Conservation (phyloP, 2,888 invertebrate species). For the Pelosia muscerda region DNA sequence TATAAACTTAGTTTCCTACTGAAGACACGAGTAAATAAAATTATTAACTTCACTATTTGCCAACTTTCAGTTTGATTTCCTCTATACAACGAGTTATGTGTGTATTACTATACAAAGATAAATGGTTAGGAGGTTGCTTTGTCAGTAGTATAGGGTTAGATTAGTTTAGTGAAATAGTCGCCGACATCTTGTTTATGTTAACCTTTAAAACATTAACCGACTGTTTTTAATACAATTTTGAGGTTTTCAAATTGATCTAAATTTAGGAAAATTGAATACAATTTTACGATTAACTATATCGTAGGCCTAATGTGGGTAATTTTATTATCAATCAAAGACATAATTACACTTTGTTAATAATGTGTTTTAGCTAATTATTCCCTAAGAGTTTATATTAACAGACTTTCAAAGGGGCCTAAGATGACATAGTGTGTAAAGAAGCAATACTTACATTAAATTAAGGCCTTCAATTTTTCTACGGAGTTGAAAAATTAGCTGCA, state of each 20-base stretch:
- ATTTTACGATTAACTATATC: too few relatives aligned
- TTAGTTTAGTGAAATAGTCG: background rate
- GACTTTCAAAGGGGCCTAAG: background rate
- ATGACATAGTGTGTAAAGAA: slow-evolving; percentile 23
- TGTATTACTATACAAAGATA: background rate
- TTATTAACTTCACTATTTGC: background rate
- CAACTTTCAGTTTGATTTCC: background rate
- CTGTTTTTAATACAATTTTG: too few relatives aligned
- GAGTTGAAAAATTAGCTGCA: slow-evolving; percentile 34
- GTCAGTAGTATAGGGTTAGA: background rate
- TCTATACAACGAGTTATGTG: background rate
- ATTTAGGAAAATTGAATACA: too few relatives aligned
- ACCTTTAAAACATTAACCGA: too few relatives aligned
- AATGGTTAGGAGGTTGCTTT: background rate
- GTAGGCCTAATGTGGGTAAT: too few relatives aligned
- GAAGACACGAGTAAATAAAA: background rate
- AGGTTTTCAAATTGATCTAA: too few relatives aligned
- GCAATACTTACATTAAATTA: slow-evolving; percentile 24
- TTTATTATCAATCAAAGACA: too few relatives aligned
- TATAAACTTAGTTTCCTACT: background rate
- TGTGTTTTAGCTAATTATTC: too few relatives aligned
- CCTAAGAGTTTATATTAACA: too few relatives aligned
- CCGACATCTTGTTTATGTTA: background rate
- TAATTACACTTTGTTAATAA: too few relatives aligned
- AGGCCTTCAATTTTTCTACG: slow-evolving; percentile 49